Evolutionary conservation across 1,140 invertebrate genomes (phyloP).

Genomic region (Leptinotarsa lineolata): DNA sequence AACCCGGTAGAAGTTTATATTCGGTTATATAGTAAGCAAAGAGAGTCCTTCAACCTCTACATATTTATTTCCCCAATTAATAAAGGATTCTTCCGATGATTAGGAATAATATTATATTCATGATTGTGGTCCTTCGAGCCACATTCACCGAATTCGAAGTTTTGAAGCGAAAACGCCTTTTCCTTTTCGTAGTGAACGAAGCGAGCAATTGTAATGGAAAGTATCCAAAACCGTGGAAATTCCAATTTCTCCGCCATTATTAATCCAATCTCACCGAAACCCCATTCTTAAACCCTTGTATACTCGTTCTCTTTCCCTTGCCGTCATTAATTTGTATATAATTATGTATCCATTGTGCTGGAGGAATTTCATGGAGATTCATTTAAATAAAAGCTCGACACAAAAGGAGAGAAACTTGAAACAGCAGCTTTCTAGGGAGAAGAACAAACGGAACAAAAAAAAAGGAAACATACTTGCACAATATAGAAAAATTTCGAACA

Average conservation of each 20-base stretch:
- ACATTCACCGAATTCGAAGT: neutral
- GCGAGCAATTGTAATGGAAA: constrained; percentile 23
- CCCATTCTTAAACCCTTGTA: constrained; percentile 12
- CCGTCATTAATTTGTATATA: constrained; percentile 28
- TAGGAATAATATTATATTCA: neutral
- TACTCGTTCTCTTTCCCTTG: constrained; percentile 5
- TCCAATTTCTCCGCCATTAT: constrained; percentile 19
- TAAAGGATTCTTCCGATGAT: neutral
- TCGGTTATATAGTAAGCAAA: too few species aligned
- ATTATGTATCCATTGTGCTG: constrained; percentile 26
- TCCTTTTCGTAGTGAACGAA: constrained; percentile 7
- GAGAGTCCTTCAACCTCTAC: too few species aligned
- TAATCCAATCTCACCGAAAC: constrained; percentile 25
- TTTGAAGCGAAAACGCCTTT: constrained; percentile 1
- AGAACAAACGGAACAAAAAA: constrained; percentile 9
- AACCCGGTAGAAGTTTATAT: too few species aligned
- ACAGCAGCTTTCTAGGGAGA: constrained; percentile 7
- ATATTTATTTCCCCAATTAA: neutral
- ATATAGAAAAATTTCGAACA: constrained; percentile 1
- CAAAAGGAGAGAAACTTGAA: constrained; percentile 16
- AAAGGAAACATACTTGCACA: constrained; percentile 10
- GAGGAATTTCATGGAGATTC: constrained; percentile 23
- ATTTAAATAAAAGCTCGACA: constrained; percentile 8
- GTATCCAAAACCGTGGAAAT: constrained; percentile 20
- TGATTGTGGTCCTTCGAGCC: constrained; percentile 3